Base-by-base conservation (phyloP, 2,888 invertebrate species). In the Leptinotarsa tumamoca region DNA sequence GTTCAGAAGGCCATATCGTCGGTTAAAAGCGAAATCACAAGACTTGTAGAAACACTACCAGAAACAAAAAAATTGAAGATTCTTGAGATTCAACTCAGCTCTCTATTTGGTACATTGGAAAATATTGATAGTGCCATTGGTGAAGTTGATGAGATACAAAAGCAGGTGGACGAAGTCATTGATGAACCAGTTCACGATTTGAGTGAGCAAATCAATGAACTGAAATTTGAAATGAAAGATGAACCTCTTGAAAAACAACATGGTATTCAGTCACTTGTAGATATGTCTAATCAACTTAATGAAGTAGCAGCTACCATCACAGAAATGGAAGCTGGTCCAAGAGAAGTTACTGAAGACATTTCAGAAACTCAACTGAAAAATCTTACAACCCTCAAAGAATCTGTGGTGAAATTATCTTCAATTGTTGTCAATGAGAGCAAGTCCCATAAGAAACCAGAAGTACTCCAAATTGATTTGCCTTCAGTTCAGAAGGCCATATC, bases 401-500 rank as follows among this genome's bases (percentile, higher is more conserved):
- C 17, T 49, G 75, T 78, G 70, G 66, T 77, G 56, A 73, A 77
- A 51, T 33, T 82, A n/a, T 73, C 78, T 4, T 54, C 51, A 27
- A 66, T 73, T 33, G 61, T 81, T 68, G 67, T 76, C 4, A 66
- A 75, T 58, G 63, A 72, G 18, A 68, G 76, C 72, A 73, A 77
- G 69, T 51, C 52, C 54, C n/a, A 79, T 4, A 43, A 51, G 15
- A 79, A 79, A 67, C 78, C 74, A 63, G 75, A 77, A 72, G 21
- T 74, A n/a, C 0, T 68, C 0, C 68, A 77, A 70, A 15, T 58
- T 27, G 56, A 74, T 54, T 77, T 67, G 69, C 67, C 77, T 51
- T 74, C 78, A 75, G 23, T 76, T n/a, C 72, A 75, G 21, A 72
- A 74, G 18, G 79, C 80, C 18, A 49, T 82, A 63, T 18, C 49